Percentiles rank a stretch among this genome's conserved stretches.
These are phyloP conservation scores for Hofmannophila pseudospretella DNA, from an alignment of 2,888 invertebrate genomes.

Conservation along the genomic window DNA sequence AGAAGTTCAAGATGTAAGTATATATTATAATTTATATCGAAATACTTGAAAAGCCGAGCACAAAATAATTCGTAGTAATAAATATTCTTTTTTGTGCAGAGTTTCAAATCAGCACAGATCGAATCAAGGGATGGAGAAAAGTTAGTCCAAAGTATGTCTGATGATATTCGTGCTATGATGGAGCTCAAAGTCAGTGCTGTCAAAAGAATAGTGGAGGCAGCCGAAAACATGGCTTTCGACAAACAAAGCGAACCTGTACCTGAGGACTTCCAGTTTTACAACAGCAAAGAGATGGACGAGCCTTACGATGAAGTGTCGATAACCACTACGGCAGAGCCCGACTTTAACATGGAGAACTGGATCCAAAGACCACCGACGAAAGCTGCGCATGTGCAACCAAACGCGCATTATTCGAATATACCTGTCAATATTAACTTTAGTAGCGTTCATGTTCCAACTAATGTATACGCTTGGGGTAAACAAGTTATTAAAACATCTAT, in stretches of 20 bases:
- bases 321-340: conserved; percentile 75
- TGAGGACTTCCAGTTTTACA: conserved; percentile 82
- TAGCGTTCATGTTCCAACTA: conserved; percentile 96
- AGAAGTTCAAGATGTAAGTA: conserved; percentile 85
- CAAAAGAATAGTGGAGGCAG: conserved; percentile 91
- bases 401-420: conserved; percentile 87
- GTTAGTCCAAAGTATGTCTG: conserved; percentile 89
- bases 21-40: conserved; percentile 2
- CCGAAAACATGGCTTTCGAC: conserved; percentile 87
- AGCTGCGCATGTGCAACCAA: conserved; percentile 81
- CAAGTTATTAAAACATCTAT: conserved; percentile 7
- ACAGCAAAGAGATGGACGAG: conserved; percentile 83
- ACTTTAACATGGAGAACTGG: conserved; percentile 69
- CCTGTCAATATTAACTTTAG: conserved; percentile 88
- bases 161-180: conserved; percentile 92
- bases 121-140: conserved; percentile 86
- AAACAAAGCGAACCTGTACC: conserved; percentile 72
- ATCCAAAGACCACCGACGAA: conserved; percentile 76
- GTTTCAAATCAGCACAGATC: conserved; percentile 87
- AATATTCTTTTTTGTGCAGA: conserved; percentile 60
- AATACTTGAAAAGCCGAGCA: too few species aligned
- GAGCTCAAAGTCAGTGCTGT: conserved; percentile 92
- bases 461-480: conserved; percentile 93
- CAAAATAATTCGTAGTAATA: too few species aligned
- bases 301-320: conserved; percentile 70